A percentile compares a stretch with the other conserved stretches of the same genome.
Conservation (phyloP, 2,113 vertebrate species). For the Sylvietta virens region DNA sequence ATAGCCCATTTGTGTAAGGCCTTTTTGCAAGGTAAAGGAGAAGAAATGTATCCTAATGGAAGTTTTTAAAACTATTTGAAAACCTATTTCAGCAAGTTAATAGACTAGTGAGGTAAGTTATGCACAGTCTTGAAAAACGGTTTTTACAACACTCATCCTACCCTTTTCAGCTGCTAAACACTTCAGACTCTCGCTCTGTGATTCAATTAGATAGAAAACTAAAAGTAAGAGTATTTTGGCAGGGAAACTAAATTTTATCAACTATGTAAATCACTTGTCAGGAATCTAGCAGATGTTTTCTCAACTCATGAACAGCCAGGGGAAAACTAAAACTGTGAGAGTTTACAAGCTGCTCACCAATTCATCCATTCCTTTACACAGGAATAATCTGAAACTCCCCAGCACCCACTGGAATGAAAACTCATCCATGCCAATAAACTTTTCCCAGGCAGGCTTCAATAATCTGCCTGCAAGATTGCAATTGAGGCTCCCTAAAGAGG, state of each 20-base stretch:
- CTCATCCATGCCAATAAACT: conserved; percentile 1
- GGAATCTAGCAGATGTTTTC: conserved; percentile 49
- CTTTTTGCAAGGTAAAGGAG: background rate
- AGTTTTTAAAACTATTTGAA: background rate
- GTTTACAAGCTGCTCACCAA: conserved; percentile 17
- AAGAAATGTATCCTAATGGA: background rate
- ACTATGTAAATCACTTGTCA: conserved; percentile 20
- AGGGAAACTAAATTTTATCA: conserved; percentile 30
- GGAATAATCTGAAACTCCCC: background rate
- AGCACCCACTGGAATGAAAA: background rate
- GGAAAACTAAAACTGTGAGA: conserved; percentile 40
- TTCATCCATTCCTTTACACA: background rate
- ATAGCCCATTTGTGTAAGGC: background rate
- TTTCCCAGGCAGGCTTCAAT: background rate
- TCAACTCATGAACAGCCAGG: conserved; percentile 8
- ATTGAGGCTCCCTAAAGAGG: background rate
- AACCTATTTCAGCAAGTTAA: background rate
- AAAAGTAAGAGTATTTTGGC: conserved; percentile 38
- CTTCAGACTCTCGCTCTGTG: background rate
- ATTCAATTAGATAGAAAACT: conserved; percentile 33
- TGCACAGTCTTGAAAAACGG: background rate
- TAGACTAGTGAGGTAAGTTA: background rate
- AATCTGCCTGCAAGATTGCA: background rate
- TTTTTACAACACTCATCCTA: background rate
- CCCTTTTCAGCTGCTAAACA: background rate